Conservation (phyloP, 2,888 invertebrate genomes). For the Flexamia atlantica region DNA sequence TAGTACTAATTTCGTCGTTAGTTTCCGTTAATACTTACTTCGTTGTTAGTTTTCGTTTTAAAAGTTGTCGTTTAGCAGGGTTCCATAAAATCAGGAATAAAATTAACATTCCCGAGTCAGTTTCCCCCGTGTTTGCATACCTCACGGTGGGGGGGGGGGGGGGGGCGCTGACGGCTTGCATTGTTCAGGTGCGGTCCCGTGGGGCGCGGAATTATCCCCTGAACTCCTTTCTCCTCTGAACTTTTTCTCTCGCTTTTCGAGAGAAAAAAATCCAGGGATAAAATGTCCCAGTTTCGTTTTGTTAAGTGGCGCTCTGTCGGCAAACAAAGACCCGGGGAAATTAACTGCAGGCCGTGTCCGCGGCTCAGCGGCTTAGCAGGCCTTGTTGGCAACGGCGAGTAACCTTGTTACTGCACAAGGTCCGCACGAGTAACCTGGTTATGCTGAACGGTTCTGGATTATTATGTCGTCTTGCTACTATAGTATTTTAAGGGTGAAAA, state of each 20-base stretch:
- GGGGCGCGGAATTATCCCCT: conserved; percentile 4
- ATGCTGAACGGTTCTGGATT: no score
- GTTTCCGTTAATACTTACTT: no score
- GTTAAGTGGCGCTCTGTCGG: not conserved
- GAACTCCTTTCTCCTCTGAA: conserved; percentile 5
- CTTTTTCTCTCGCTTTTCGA: conserved; percentile 2
- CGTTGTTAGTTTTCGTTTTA: no score
- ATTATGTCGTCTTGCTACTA: no score
- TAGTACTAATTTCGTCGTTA: no score
- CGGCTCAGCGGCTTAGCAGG: not conserved
- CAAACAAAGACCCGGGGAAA: not conserved
- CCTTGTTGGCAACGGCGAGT: not conserved
- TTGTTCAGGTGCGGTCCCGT: not conserved
- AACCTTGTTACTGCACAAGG: no score
- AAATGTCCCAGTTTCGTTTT: not conserved
- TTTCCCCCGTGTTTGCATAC: not conserved
- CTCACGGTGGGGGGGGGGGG: not conserved
- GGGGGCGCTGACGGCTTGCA: not conserved
- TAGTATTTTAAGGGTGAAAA: no score
- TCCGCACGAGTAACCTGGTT: no score
- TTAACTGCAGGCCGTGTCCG: not conserved
- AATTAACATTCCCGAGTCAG: no score
- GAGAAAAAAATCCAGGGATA: not conserved
- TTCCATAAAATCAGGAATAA: no score
- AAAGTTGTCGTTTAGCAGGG: no score